Conservation (phyloP, 2,888 invertebrate species). For the Lithophane socia region DNA sequence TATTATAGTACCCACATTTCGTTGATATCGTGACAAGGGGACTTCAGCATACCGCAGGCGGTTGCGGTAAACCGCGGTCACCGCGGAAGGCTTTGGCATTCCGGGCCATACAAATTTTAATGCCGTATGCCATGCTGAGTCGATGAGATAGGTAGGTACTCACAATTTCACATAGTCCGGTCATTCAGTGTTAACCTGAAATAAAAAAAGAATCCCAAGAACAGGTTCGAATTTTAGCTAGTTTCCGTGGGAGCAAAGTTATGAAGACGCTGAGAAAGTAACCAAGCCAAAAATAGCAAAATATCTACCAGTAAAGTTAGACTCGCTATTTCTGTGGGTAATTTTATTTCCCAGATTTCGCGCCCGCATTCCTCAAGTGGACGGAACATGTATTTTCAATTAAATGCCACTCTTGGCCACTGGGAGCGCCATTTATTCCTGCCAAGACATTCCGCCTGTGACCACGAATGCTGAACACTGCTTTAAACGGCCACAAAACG, state of each 20-base stretch:
- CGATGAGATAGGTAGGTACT: too few relatives aligned
- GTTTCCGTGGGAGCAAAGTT: background rate
- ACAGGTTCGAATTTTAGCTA: too few relatives aligned
- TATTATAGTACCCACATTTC: background rate
- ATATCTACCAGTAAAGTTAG: background rate
- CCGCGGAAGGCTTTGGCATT: background rate
- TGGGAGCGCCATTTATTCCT: conserved; percentile 33
- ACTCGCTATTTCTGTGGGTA: background rate
- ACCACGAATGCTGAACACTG: conserved; percentile 9
- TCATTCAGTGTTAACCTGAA: background rate
- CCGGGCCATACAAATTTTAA: background rate
- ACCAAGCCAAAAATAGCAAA: background rate
- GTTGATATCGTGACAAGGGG: background rate
- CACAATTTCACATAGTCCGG: background rate
- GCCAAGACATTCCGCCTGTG: conserved; percentile 31
- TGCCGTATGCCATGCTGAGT: background rate
- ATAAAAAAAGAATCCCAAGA: background rate
- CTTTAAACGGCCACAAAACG: conserved; percentile 29
- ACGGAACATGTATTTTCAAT: conserved; percentile 51
- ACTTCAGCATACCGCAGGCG: background rate
- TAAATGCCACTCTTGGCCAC: conserved; percentile 41
- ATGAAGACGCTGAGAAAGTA: background rate
- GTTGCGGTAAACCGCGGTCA: background rate
- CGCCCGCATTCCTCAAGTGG: conserved; percentile 20
- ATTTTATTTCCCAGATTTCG: conserved; percentile 25